Evolutionary conservation across 2,888 invertebrate genomes (phyloP).

Genomic region (Ectemnius continuus): DNA sequence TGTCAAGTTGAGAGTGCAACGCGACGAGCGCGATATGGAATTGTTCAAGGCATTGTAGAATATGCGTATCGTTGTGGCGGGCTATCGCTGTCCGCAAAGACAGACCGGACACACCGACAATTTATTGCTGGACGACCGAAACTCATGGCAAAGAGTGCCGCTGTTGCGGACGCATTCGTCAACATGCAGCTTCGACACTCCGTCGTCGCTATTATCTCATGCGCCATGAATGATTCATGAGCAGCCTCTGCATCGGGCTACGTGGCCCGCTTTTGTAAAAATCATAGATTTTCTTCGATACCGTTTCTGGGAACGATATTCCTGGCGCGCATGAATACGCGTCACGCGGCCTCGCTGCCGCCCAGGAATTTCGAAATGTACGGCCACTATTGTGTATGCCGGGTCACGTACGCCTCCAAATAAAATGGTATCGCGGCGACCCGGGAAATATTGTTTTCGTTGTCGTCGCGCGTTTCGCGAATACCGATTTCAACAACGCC

Average conservation of each 20-base stretch:
- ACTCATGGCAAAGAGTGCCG: constrained; percentile 35
- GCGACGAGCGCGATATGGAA: no score
- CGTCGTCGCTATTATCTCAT: constrained; percentile 66
- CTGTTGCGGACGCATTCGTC: constrained; percentile 61
- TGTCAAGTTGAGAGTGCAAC: not conserved
- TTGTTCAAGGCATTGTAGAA: no score
- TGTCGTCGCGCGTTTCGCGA: no score
- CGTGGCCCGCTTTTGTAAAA: constrained; percentile 60
- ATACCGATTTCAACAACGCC: no score
- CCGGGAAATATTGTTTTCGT: constrained; percentile 19
- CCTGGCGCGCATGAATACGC: constrained; percentile 35
- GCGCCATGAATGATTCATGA: constrained; percentile 70
- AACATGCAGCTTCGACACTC: constrained; percentile 59
- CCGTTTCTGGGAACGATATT: constrained; percentile 46
- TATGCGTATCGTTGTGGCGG: no score
- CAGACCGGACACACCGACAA: not conserved
- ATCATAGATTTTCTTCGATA: constrained; percentile 51
- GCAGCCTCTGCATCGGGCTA: constrained; percentile 44
- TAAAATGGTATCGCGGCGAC: constrained; percentile 16
- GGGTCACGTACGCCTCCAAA: constrained; percentile 24
- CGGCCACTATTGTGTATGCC: not conserved
- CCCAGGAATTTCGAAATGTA: constrained; percentile 26
- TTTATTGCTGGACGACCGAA: constrained; percentile 29
- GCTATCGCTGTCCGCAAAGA: no score
- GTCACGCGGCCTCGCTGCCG: not conserved